These are phyloP conservation scores for Heliconius ethilla DNA, from an alignment of 2,888 invertebrate genomes.

Conservation along the genomic window DNA sequence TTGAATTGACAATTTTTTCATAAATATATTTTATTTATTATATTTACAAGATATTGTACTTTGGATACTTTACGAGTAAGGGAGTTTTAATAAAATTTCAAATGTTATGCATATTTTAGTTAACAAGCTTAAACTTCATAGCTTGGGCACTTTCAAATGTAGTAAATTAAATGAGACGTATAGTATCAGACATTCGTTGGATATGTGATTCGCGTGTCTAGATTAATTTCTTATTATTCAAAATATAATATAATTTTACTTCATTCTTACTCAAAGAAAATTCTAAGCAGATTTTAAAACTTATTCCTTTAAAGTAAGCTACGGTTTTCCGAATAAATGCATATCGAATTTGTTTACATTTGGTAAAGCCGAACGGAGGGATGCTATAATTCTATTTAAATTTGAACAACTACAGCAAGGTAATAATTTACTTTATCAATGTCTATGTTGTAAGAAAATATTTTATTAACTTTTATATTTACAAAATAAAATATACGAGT, in stretches of 20 bases:
- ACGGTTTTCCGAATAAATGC: constrained; percentile 75
- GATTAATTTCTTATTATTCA: not conserved
- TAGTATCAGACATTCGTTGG: too few relatives aligned
- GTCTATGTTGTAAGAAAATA: constrained; percentile 5
- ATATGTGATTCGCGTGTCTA: too few relatives aligned
- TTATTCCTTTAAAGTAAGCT: constrained; percentile 75
- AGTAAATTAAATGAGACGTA: too few relatives aligned
- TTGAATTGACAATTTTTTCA: too few relatives aligned
- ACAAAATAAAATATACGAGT: not conserved
- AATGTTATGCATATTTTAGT: too few relatives aligned
- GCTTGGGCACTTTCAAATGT: too few relatives aligned
- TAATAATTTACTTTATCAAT: constrained; percentile 55
- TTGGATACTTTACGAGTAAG: too few relatives aligned
- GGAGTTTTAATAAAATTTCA: too few relatives aligned
- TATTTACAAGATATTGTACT: too few relatives aligned
- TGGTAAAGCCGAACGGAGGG: constrained; percentile 66
- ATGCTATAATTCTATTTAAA: constrained; percentile 73
- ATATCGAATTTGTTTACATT: constrained; percentile 79
- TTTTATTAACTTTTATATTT: not conserved
- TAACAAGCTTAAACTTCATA: too few relatives aligned
- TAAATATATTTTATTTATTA: too few relatives aligned
- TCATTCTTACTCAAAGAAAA: not conserved
- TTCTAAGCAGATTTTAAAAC: constrained; percentile 58
- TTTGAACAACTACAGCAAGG: constrained; percentile 68
- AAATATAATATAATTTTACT: not conserved